Percentiles rank a stretch among this genome's conserved stretches.
Evolutionary conservation across 2,113 vertebrate genomes (phyloP).

Genomic region (Toxotes chatareus): DNA sequence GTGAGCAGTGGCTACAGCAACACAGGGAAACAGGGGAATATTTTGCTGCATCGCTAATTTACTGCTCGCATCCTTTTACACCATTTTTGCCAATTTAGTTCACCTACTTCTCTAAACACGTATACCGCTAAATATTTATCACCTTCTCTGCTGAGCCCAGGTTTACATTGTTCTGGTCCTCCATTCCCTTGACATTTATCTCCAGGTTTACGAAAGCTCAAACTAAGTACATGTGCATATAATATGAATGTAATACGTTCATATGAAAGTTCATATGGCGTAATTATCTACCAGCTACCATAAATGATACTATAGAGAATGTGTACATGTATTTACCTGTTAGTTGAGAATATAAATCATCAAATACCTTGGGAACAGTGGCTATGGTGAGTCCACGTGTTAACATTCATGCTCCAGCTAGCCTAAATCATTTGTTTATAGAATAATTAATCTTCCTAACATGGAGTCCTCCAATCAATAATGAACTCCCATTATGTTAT

Average conservation of each 20-base stretch:
- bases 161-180: too few species aligned
- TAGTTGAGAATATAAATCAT: conserved; percentile 3
- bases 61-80: background rate
- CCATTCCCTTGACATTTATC: background rate
- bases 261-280: background rate
- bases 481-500: background rate
- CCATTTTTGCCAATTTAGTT: conserved; percentile 1
- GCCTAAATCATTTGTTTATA: background rate
- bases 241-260: background rate
- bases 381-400: background rate
- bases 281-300: background rate
- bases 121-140: background rate
- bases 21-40: background rate
- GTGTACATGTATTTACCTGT: background rate
- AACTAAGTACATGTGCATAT: background rate
- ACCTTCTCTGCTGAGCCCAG: background rate
- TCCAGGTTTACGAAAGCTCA: too few species aligned
- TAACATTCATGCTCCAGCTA: background rate
- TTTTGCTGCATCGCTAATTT: background rate
- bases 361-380: background rate
- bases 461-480: background rate
- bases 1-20: conserved; percentile 1
- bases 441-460: background rate
- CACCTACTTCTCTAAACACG: background rate
- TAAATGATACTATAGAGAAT: background rate